Percentiles rank a stretch among this genome's conserved stretches.
Conservation (phyloP, 2,113 vertebrate species). For the Elephantulus edwardii region DNA sequence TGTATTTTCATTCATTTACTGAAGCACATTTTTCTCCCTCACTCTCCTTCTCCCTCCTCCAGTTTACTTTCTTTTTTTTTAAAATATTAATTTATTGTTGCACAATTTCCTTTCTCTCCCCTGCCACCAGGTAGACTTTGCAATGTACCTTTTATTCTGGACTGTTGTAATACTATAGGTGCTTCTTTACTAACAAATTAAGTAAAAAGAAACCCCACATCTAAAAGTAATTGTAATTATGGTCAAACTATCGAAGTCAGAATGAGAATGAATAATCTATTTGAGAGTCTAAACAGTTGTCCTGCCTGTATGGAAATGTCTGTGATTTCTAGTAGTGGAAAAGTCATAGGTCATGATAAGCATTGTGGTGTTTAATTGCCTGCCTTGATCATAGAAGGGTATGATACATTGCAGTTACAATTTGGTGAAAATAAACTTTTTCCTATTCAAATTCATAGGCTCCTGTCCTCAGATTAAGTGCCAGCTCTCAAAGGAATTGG, state of each 20-base stretch:
- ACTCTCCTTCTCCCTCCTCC: no score
- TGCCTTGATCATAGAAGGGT: conserved; percentile 16
- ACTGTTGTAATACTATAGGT: no score
- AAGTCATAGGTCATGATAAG: background rate
- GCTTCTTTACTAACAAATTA: conserved; percentile 17
- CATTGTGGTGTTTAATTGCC: background rate
- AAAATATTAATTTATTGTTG: no score
- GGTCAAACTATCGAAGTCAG: background rate
- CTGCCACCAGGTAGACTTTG: no score
- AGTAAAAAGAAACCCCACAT: background rate
- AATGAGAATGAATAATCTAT: background rate
- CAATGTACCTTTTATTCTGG: no score
- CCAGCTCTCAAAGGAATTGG: background rate
- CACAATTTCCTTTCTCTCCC: no score
- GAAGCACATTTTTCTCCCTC: no score
- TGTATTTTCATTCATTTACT: no score
- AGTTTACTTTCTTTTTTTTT: no score
- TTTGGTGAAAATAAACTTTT: conserved; percentile 57
- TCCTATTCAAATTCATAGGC: background rate
- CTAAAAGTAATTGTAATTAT: background rate
- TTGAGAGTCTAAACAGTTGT: background rate
- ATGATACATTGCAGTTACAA: conserved; percentile 33
- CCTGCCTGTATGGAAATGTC: background rate
- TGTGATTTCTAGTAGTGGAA: conserved; percentile 22
- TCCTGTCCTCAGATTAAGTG: conserved; percentile 14